Base-by-base conservation (phyloP, 2,888 invertebrate genomes). In the Cryptocheilus praepositus region DNA sequence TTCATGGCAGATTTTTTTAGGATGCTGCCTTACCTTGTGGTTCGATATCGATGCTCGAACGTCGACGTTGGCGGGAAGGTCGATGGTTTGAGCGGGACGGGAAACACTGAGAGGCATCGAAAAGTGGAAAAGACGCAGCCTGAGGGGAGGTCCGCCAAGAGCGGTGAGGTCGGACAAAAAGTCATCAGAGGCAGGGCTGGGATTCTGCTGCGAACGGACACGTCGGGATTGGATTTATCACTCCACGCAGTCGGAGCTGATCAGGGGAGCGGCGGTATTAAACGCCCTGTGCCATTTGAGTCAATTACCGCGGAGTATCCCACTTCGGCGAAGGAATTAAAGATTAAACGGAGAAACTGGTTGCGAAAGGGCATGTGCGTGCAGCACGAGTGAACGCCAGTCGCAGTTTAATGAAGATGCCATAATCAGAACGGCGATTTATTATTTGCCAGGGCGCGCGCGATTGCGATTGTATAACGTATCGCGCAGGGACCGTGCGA, bases 11-110 rank as follows among this genome's bases (percentile, higher is more conserved):
- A 3, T 46, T 15, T 15, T 15, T 16, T 4, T 7, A 5, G 36
- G 36, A 11, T n/a, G 22, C 44, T 21, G 19, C 21, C 16, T 58
- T 21, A 49, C 45, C 64, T 8, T 49, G 36, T 36, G 44, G 61
- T 63, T 65, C 69, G 64, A 67, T 69, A 72, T 69, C 71, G 71
- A 67, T 51, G 52, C 55, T 28, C 45, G 54, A 62, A 71, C 70
- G 71, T 56, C 68, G 75, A n/a, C n/a, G 71, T 64, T 70, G 56
- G 55, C 67, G 49, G 70, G 72, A 59, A 68, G 68, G 64, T 68
- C 71, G 75, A 71, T 49, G 67, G 70, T 67, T 69, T 45, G 52
- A 67, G 65, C 61, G 51, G 44, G 57, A 53, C 43, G 49, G 59
- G 55, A 64, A 75, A 59, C 21, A 52, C 43, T 22, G 61, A 62